phyloP scores from a whole-genome alignment of 1,140 invertebrate genomes.

The Orussus abietinus region DNA sequence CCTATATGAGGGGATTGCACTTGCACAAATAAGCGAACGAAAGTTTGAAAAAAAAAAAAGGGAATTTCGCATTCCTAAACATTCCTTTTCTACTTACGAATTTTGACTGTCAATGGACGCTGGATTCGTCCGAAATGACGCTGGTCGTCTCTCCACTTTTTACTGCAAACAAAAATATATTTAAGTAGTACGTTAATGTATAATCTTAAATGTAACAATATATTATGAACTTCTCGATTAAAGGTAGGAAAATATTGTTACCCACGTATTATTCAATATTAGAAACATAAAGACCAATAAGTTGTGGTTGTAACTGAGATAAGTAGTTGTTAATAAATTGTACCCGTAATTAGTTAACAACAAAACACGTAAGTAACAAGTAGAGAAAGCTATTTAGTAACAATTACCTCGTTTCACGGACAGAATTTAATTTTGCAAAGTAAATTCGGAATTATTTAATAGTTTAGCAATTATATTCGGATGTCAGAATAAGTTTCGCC shows the following conservation, averaged over 20 bases:
- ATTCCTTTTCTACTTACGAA: no score
- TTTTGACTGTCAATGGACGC: conserved; percentile 18
- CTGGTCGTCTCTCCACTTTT: conserved; percentile 26
- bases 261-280: not conserved
- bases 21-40: not conserved
- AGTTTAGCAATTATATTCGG: no score
- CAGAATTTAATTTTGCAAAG: no score
- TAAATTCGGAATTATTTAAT: no score
- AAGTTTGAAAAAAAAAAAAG: conserved; percentile 2
- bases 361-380: no score
- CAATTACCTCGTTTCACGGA: no score
- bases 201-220: not conserved
- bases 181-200: conserved; percentile 3
- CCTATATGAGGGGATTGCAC: no score
- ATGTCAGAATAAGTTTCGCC: no score
- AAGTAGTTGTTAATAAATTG: no score
- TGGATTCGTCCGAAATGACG: conserved; percentile 28
- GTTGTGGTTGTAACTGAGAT: conserved; percentile 13
- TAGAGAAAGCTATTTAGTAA: no score
- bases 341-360: no score
- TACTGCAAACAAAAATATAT: conserved; percentile 5
- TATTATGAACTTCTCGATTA: conserved; percentile 1
- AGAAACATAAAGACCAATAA: not conserved
- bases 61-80: no score
- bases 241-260: conserved; percentile 4